phyloP scores from a whole-genome alignment of 2,113 vertebrate genomes.

The Hemiprocne comata region DNA sequence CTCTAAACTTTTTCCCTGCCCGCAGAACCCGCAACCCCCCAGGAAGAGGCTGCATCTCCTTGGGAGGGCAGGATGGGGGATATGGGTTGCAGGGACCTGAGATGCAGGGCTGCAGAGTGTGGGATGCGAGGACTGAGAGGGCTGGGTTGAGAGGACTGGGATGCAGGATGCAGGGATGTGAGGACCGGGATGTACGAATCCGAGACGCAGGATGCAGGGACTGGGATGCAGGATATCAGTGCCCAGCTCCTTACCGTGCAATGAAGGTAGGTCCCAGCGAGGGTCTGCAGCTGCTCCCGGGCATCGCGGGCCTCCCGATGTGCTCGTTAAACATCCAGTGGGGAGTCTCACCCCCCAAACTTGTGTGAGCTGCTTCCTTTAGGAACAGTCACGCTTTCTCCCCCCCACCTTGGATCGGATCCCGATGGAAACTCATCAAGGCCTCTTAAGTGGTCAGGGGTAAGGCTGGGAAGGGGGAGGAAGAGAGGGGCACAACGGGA shows the following conservation, averaged over 20 bases:
- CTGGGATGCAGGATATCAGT: background rate
- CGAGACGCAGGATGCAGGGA: background rate
- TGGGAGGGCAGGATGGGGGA: background rate
- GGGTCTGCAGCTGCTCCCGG: slow-evolving; percentile 1
- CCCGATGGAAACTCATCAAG: slow-evolving; percentile 64
- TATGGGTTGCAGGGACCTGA: background rate
- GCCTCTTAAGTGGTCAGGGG: slow-evolving; percentile 41
- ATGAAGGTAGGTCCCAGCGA: slow-evolving; percentile 11
- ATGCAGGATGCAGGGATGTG: background rate
- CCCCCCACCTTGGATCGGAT: slow-evolving; percentile 66
- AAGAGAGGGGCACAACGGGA: background rate
- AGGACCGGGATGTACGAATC: background rate
- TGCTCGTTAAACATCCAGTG: slow-evolving; percentile 33
- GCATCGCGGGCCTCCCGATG: background rate
- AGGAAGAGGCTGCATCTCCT: background rate
- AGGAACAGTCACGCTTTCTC: slow-evolving; percentile 56
- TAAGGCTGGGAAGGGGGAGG: slow-evolving; percentile 19
- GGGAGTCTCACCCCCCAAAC: background rate
- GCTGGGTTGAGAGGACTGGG: background rate
- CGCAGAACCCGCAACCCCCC: background rate
- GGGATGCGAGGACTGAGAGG: background rate
- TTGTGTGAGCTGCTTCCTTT: background rate
- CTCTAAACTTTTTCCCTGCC: slow-evolving; percentile 8
- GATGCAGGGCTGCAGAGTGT: background rate
- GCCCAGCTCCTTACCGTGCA: slow-evolving; percentile 69